Base-by-base conservation (phyloP, 2,113 vertebrate genomes). In the Tichodroma muraria region DNA sequence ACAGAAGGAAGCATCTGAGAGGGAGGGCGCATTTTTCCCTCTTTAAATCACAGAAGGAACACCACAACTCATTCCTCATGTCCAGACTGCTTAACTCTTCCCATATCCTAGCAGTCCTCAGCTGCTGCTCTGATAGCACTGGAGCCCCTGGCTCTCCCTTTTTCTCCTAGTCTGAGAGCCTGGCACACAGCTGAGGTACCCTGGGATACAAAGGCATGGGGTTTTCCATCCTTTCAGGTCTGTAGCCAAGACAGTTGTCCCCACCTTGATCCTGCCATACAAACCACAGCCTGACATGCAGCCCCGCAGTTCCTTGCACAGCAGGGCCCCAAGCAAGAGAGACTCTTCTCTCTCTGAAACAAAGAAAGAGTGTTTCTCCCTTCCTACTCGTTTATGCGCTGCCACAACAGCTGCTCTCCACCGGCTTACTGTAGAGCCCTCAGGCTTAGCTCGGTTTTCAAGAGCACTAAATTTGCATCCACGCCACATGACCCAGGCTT, bases 41-140 rank as follows among this genome's bases (percentile, higher is more conserved):
- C 89, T 94, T 86, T 94, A 90, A 96, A 94, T 95, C 94, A 97
- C 79, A 89, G 85, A 91, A 94, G 81, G 52, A 95, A 91, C 91
- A 93, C 87, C 94, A 69, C 75, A 85, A 81, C 81, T 94, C 93
- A 73, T 94, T 95, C 75, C 85, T 89, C 11, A 3, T 4, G 37
- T 77, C 71, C 79, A 70, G 75, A 45, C 68, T 56, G 63, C 75
- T 95, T 95, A 95, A 96, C 89, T 78, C 96, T 94, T 93, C 76
- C 37, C 40, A 13, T 18, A 56, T 45, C 81, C 76, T 31, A 70
- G 59, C 7, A 3, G 31, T 20, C 27, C 56, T 59, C 4, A 1
- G 44, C n/a, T 1, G 2, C 30, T 81, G 5, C 73, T 87, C 65
- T 2, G 1, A 11, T 18, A 19, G 40, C 38, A 27, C 6, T 3